Percentiles rank a stretch among this genome's conserved stretches.
Conservation (phyloP, 2,797 vertebrate genomes). For the Megaceryle alcyon region DNA sequence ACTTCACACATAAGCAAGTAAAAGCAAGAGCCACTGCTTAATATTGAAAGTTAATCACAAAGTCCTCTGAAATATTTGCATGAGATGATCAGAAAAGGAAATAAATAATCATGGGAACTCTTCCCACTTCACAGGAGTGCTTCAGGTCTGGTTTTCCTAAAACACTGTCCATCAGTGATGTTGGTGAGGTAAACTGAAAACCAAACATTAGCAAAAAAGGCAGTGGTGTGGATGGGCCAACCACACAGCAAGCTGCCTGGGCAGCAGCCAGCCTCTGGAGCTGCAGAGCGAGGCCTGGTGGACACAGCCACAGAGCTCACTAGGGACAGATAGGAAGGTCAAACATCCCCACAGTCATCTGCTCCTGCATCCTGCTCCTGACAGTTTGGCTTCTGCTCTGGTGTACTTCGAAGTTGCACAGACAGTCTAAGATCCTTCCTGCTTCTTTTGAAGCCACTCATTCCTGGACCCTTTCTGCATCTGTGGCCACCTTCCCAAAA, state of each 20-base stretch:
- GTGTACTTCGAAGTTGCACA: accelerated
- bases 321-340: accelerated
- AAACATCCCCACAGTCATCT: accelerated
- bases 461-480: neutral
- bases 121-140: neutral
- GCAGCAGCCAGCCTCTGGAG: neutral
- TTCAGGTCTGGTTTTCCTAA: neutral
- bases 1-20: neutral
- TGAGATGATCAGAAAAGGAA: neutral
- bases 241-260: accelerated
- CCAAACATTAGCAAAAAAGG: accelerated
- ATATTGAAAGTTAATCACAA: neutral
- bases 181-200: neutral
- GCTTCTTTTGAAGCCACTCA: neutral
- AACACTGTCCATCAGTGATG: neutral
- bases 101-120: neutral
- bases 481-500: neutral
- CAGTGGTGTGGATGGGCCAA: neutral
- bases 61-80: neutral
- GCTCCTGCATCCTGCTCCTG: neutral
- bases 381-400: neutral
- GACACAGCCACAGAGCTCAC: accelerated
- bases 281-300: neutral
- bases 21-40: neutral
- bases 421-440: neutral